These are phyloP conservation scores for Atta colombica DNA, from an alignment of 1,140 invertebrate species.

Conservation along the genomic window DNA sequence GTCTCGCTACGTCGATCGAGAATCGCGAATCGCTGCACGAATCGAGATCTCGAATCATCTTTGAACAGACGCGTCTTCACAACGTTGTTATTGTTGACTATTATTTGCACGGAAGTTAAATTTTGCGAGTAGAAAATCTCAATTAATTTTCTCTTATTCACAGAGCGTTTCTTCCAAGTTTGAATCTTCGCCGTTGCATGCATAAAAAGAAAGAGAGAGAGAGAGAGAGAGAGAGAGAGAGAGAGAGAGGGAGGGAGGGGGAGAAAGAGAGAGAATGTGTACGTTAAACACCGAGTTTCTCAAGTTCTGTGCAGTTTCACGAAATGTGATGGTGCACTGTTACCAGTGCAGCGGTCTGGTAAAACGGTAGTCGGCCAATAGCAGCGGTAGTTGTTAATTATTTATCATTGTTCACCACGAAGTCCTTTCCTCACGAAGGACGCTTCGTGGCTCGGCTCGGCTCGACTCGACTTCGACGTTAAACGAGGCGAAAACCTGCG, in stretches of 20 bases:
- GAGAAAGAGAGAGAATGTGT: neutral
- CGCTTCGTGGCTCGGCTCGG: neutral
- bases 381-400: slow-evolving; percentile 20
- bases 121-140: neutral
- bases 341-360: neutral
- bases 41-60: neutral
- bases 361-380: neutral
- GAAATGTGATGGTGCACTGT: neutral
- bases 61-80: neutral
- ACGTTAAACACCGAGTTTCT: neutral
- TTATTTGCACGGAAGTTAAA: neutral
- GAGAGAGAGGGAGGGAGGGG: no score
- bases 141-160: neutral
- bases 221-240: neutral
- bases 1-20: neutral
- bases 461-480: neutral
- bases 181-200: neutral
- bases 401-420: neutral
- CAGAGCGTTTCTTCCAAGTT: neutral
- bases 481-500: slow-evolving; percentile 20
- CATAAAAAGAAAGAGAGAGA: neutral
- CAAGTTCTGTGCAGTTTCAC: slow-evolving; percentile 1
- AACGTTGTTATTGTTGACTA: neutral
- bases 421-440: slow-evolving; percentile 9
- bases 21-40: neutral